Percentiles rank a stretch among this genome's conserved stretches.
These are phyloP conservation scores for Diplolepis rosae DNA, from an alignment of 2,888 invertebrate species.

Conservation along the genomic window DNA sequence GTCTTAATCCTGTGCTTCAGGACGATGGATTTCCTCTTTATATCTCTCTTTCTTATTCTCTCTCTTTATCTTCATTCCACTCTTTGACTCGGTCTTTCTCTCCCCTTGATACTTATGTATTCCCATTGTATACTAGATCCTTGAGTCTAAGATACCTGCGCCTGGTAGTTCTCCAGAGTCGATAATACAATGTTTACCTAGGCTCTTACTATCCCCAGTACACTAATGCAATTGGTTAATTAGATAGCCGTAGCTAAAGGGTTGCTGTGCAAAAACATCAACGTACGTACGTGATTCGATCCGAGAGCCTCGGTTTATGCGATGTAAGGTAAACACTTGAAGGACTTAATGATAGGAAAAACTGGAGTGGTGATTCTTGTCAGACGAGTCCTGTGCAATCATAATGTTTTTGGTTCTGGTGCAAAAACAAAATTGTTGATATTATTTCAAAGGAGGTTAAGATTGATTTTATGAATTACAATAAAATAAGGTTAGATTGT, in stretches of 20 bases:
- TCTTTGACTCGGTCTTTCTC: not conserved
- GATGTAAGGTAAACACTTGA: conserved; percentile 6
- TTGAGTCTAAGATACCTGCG: conserved; percentile 24
- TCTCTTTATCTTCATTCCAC: not conserved
- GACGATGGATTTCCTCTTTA: conserved; percentile 18
- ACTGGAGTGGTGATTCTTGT: not conserved
- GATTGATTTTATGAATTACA: not conserved
- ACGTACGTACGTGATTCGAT: conserved; percentile 20
- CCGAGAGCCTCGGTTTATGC: not conserved
- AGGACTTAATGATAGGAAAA: conserved; percentile 3
- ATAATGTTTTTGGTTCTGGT: not conserved
- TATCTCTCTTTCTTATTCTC: not conserved
- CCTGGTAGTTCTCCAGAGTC: conserved; percentile 21
- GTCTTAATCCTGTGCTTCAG: conserved; percentile 21
- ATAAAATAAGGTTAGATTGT: not conserved
- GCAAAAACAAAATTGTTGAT: not conserved
- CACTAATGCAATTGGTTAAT: conserved; percentile 28
- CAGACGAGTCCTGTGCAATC: not conserved
- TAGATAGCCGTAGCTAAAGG: conserved; percentile 7
- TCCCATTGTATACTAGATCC: conserved; percentile 26
- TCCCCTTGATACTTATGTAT: conserved; percentile 2
- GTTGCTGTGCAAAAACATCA: conserved; percentile 12
- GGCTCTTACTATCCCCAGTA: not conserved
- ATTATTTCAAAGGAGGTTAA: not conserved
- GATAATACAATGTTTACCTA: conserved; percentile 27